These are phyloP conservation scores for Mastigias papua DNA, from an alignment of 30 jellyfish, hydroid and myxozoan species.

Conservation along the genomic window DNA sequence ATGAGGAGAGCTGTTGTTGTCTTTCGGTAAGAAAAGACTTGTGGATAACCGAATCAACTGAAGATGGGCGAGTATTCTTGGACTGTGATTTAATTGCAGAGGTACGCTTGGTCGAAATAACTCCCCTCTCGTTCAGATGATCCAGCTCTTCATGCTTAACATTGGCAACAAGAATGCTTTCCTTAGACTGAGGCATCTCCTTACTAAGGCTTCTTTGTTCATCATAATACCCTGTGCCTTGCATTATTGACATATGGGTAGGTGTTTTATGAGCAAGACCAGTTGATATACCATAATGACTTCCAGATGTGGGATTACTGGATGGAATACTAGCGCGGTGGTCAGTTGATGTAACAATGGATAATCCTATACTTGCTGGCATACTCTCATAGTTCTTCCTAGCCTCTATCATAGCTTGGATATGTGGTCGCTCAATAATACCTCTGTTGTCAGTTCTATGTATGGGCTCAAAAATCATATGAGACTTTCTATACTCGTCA, in stretches of 20 bases:
- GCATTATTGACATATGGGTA: conserved; percentile 66
- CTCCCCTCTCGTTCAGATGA: not conserved
- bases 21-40: conserved; percentile 28
- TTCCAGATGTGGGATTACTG: not conserved
- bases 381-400: not conserved
- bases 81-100: conserved; percentile 36
- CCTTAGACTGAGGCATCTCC: not conserved
- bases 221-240: conserved; percentile 7
- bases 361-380: not conserved
- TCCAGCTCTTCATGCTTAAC: not conserved
- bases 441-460: not conserved
- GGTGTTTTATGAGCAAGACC: conserved; percentile 72
- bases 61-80: conserved; percentile 56
- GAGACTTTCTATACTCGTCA: not conserved
- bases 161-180: not conserved
- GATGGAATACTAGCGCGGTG: not conserved
- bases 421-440: not conserved
- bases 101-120: conserved; percentile 19
- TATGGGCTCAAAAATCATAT: not conserved
- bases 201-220: not conserved
- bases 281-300: conserved; percentile 69
- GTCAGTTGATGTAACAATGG: not conserved
- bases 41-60: conserved; percentile 71
- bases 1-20: conserved; percentile 43
- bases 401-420: not conserved